These are phyloP conservation scores for Acanthosepion pharaonis DNA, from an alignment of 2,888 invertebrate genomes.

Conservation along the genomic window DNA sequence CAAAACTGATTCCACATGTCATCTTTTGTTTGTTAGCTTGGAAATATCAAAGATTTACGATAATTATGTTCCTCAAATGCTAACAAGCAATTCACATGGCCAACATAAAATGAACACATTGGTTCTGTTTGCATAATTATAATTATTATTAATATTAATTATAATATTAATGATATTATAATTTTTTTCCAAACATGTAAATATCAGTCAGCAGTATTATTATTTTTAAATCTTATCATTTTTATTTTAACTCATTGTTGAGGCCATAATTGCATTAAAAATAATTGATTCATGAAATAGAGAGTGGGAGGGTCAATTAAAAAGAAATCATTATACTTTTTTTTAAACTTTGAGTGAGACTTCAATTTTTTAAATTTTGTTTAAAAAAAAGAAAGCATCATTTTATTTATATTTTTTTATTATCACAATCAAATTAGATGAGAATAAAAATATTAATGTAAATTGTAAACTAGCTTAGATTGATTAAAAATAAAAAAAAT, in stretches of 20 bases:
- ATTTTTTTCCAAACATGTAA: not conserved
- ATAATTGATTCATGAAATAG: not conserved
- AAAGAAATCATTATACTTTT: not conserved
- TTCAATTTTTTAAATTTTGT: not conserved
- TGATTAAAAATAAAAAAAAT: not conserved
- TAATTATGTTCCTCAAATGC: not conserved
- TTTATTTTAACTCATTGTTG: not conserved
- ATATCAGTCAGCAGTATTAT: slow-evolving; percentile 33
- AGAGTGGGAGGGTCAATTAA: too few relatives aligned
- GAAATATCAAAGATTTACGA: not conserved
- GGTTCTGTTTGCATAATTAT: slow-evolving; percentile 35
- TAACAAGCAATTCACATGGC: not conserved
- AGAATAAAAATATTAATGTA: not conserved
- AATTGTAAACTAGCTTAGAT: not conserved
- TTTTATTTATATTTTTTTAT: slow-evolving; percentile 33
- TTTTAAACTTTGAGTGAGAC: not conserved
- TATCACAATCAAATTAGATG: slow-evolving; percentile 23
- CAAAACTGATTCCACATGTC: not conserved
- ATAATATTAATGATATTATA: slow-evolving; percentile 24
- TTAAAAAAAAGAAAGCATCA: not conserved
- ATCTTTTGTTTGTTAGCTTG: not conserved
- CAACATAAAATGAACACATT: not conserved
- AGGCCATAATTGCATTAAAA: not conserved
- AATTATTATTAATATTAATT: not conserved
- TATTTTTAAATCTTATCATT: slow-evolving; percentile 15